Percentiles rank a stretch among this genome's conserved stretches.
Conservation (phyloP, 2,797 vertebrate genomes). For the Austrolebias charrua region DNA sequence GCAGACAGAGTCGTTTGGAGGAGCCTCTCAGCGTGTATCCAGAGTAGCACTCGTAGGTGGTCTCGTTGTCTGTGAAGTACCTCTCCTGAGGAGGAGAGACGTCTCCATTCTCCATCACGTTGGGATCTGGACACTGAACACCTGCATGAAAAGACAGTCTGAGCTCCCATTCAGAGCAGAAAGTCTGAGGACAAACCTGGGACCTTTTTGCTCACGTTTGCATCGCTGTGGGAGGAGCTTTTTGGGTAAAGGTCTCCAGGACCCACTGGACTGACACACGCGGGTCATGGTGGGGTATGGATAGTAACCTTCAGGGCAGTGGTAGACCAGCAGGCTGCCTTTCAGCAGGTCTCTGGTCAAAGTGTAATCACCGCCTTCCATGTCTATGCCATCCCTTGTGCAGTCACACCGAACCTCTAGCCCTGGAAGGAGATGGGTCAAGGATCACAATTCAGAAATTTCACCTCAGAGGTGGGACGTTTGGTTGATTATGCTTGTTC, state of each 20-base stretch:
- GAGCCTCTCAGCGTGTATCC: slow-evolving; percentile 67
- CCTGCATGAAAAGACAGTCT: slow-evolving; percentile 39
- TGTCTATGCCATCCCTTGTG: slow-evolving; percentile 39
- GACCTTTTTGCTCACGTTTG: slow-evolving; percentile 58
- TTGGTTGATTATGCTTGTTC: no score
- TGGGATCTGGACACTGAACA: slow-evolving; percentile 72
- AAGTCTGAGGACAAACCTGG: not conserved
- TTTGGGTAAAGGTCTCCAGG: slow-evolving; percentile 55
- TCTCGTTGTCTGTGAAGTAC: slow-evolving; percentile 65
- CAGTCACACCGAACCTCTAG: slow-evolving; percentile 53
- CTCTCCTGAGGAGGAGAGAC: slow-evolving; percentile 49
- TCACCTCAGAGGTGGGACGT: no score
- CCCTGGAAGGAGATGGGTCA: slow-evolving; percentile 32
- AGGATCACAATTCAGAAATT: no score
- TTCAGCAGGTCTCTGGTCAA: slow-evolving; percentile 60
- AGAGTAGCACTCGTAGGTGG: slow-evolving; percentile 65
- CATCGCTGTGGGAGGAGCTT: slow-evolving; percentile 27
- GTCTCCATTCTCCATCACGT: slow-evolving; percentile 45
- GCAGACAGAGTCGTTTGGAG: slow-evolving; percentile 54
- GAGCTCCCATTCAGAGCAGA: slow-evolving; percentile 1
- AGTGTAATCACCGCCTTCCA: slow-evolving; percentile 64
- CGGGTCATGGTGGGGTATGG: slow-evolving; percentile 61
- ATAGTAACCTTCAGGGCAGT: slow-evolving; percentile 71
- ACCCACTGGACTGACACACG: slow-evolving; percentile 55
- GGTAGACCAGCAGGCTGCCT: slow-evolving; percentile 74